Evolutionary conservation across 1,140 invertebrate species (phyloP).

Genomic region (Latrodectus geometricus): DNA sequence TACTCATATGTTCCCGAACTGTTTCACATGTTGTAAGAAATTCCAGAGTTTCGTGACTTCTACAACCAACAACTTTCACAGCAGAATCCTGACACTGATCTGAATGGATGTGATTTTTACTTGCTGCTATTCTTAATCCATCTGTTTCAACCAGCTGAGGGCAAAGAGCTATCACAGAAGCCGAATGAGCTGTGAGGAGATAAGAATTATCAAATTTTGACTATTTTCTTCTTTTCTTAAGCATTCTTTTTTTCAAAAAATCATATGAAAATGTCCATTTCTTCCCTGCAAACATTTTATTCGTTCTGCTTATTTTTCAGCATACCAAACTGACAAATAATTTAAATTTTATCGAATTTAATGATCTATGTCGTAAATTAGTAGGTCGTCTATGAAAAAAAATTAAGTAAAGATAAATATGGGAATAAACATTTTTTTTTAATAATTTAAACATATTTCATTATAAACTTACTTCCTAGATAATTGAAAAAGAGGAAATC

Average conservation of each 20-base stretch:
- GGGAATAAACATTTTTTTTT: no score
- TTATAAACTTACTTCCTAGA: no score
- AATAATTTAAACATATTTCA: no score
- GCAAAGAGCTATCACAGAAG: slow-evolving; percentile 46
- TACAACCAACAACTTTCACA: slow-evolving; percentile 65
- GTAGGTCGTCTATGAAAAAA: no score
- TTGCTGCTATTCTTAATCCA: slow-evolving; percentile 58
- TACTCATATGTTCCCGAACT: slow-evolving; percentile 64
- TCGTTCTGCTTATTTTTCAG: no score
- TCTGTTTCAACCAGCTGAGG: slow-evolving; percentile 52
- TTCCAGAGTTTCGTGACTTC: slow-evolving; percentile 65
- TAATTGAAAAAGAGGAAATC: no score
- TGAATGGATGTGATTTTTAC: slow-evolving; percentile 59
- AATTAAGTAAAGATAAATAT: no score
- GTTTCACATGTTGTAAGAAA: slow-evolving; percentile 67
- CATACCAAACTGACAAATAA: no score
- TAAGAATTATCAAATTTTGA: neutral
- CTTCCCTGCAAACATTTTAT: neutral
- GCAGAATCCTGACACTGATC: slow-evolving; percentile 62
- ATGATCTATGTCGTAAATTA: no score
- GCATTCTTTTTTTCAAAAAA: neutral
- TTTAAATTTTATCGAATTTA: no score
- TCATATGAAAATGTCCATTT: neutral
- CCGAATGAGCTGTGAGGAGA: slow-evolving; percentile 34
- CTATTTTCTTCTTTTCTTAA: neutral